These are phyloP conservation scores for Buteo buteo DNA, from an alignment of 2,113 vertebrate species.

Conservation along the genomic window DNA sequence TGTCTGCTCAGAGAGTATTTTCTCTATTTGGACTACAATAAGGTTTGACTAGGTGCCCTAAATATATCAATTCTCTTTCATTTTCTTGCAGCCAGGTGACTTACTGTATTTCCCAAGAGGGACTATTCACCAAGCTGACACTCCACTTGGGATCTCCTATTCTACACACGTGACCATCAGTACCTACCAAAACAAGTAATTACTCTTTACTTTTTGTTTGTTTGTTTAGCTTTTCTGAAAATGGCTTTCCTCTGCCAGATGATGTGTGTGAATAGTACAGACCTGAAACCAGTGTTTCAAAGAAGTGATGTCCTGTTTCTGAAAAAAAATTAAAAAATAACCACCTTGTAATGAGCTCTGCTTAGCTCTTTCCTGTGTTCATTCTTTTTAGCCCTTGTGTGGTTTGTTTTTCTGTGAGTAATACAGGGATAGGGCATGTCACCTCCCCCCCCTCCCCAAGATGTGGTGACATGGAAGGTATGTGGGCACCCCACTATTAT, in stretches of 20 bases:
- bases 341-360: background rate
- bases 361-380: background rate
- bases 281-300: background rate
- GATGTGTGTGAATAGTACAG: background rate
- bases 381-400: background rate
- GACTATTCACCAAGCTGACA: constrained; percentile 89
- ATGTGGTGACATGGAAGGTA: background rate
- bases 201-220: background rate
- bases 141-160: constrained; percentile 75
- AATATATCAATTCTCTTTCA: background rate
- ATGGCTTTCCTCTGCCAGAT: background rate
- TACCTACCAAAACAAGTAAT: constrained; percentile 90
- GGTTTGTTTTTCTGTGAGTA: background rate
- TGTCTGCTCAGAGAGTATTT: background rate
- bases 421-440: background rate
- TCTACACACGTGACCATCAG: constrained; percentile 92
- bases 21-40: background rate
- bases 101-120: constrained; percentile 92
- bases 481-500: background rate
- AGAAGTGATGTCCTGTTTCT: background rate
- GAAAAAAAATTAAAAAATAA: background rate
- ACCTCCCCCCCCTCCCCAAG: background rate
- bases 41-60: background rate
- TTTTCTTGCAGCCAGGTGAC: constrained; percentile 80
- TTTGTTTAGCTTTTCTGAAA: background rate